A percentile compares a stretch with the other conserved stretches of the same genome.
These are phyloP conservation scores for Gorsachius goisagi DNA, from an alignment of 2,113 vertebrate genomes.

Conservation along the genomic window DNA sequence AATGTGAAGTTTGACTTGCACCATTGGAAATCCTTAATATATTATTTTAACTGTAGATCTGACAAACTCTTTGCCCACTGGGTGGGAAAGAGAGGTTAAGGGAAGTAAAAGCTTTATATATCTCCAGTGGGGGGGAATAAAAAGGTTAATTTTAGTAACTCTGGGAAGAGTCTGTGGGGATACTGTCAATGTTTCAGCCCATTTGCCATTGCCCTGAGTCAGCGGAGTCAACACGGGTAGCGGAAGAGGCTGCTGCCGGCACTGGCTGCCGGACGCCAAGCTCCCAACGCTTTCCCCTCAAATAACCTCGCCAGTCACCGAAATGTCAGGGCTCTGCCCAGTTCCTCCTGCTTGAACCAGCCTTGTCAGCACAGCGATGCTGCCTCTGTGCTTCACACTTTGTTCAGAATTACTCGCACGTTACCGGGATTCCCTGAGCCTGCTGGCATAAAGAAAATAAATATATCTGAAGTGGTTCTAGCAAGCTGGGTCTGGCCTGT, in stretches of 20 bases:
- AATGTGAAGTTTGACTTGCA: conserved; percentile 64
- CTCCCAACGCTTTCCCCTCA: conserved; percentile 21
- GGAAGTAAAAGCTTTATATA: conserved; percentile 58
- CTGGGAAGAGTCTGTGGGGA: conserved; percentile 46
- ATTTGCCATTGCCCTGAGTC: conserved; percentile 26
- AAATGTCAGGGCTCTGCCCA: conserved; percentile 44
- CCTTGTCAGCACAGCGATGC: neutral
- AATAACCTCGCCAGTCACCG: conserved; percentile 31
- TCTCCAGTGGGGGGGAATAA: conserved; percentile 45
- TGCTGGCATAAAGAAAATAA: rapidly evolving
- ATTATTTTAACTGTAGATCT: conserved; percentile 63
- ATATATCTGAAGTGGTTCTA: neutral
- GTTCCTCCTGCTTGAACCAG: neutral
- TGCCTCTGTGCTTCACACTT: neutral
- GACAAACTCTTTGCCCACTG: conserved; percentile 42
- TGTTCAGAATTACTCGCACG: neutral
- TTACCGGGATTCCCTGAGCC: neutral
- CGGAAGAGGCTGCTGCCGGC: neutral
- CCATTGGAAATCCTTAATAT: conserved; percentile 54
- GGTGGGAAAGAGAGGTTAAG: conserved; percentile 48
- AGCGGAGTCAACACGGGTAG: neutral
- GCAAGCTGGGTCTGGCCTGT: neutral
- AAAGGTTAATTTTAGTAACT: conserved; percentile 59
- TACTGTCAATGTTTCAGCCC: conserved; percentile 20
- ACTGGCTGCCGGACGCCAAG: neutral